Conservation (phyloP, 2,113 vertebrate species). For the Datnioides undecimradiatus region DNA sequence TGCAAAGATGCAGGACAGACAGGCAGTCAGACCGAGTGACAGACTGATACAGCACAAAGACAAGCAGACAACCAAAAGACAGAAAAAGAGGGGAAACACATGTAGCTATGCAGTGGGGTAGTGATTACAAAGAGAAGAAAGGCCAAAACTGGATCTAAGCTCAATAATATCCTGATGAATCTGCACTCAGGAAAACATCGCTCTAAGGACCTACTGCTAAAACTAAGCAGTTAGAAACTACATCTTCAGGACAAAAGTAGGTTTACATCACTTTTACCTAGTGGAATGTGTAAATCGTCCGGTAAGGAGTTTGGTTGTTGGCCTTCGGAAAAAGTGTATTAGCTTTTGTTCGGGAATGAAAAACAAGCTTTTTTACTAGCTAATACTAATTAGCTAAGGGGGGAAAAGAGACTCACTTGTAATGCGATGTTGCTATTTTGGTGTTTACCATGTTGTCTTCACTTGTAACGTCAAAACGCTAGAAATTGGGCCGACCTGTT, state of each 20-base stretch:
- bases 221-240: neutral
- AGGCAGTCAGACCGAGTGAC: conserved; percentile 21
- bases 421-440: neutral
- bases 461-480: neutral
- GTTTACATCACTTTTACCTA: neutral
- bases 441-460: neutral
- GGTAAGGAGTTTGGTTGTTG: neutral
- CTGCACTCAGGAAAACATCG: conserved; percentile 54
- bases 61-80: conserved; percentile 34
- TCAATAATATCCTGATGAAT: conserved; percentile 47
- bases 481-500: neutral
- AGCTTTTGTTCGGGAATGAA: neutral
- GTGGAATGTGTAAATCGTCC: neutral
- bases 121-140: conserved; percentile 68
- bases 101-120: conserved; percentile 26
- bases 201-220: too few species aligned
- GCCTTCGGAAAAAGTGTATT: too few species aligned
- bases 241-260: neutral
- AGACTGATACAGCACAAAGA: conserved; percentile 33
- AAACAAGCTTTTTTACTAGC: neutral
- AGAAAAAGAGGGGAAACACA: conserved; percentile 31
- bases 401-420: neutral
- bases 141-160: conserved; percentile 13
- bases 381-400: neutral
- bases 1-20: conserved; percentile 10